Evolutionary conservation across 2,888 invertebrate species (phyloP).

Genomic region (Drosophila basisetae): DNA sequence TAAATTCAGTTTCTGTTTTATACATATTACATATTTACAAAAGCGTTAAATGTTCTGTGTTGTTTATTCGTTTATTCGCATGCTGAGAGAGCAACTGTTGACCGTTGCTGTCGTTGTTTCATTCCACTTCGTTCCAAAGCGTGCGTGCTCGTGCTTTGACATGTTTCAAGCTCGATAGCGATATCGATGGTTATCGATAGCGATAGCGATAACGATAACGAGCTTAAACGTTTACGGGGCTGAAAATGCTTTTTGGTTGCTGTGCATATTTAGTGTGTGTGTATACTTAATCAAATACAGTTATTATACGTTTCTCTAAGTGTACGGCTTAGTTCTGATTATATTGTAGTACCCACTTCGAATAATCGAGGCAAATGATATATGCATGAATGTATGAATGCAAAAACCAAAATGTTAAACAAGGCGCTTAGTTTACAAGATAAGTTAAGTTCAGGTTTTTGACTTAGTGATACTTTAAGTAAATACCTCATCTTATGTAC

Average conservation of each 20-base stretch:
- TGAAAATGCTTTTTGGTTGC: constrained; percentile 45
- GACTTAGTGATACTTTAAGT: not conserved
- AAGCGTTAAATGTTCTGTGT: constrained; percentile 36
- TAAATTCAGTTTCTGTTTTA: not conserved
- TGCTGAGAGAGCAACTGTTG: constrained; percentile 43
- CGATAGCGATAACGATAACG: constrained; percentile 1
- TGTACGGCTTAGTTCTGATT: constrained; percentile 8
- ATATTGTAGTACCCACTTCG: not conserved
- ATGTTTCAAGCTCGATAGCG: constrained; percentile 31
- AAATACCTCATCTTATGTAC: constrained; percentile 18
- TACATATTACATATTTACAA: constrained; percentile 45
- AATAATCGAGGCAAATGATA: constrained; percentile 6
- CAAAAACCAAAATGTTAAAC: not conserved
- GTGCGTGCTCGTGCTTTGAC: constrained; percentile 52
- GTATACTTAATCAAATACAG: constrained; percentile 41
- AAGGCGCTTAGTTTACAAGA: constrained; percentile 7
- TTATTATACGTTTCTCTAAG: constrained; percentile 8
- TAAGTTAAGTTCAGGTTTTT: not conserved
- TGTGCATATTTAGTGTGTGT: constrained; percentile 34
- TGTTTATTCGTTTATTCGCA: constrained; percentile 41
- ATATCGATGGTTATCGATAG: constrained; percentile 14
- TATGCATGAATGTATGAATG: not conserved
- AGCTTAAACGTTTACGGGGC: constrained; percentile 27
- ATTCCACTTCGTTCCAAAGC: constrained; percentile 64
- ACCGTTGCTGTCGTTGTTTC: constrained; percentile 34